A percentile compares a stretch with the other conserved stretches of the same genome.
Evolutionary conservation across 1,140 invertebrate genomes (phyloP).

Genomic region (Neoseiulus cucumeris): DNA sequence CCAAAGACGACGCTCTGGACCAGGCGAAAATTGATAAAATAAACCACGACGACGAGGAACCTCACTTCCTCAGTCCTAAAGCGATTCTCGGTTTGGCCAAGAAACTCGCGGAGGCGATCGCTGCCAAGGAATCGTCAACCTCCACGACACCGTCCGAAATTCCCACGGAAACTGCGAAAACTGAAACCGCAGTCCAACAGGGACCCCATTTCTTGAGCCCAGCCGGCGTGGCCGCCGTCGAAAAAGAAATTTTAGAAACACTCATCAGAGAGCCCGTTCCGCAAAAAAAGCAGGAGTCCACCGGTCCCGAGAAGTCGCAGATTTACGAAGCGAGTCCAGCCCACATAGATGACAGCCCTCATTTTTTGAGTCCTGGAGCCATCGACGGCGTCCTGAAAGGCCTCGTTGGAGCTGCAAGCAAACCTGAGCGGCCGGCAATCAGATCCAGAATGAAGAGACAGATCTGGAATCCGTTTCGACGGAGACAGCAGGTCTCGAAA

Average conservation of each 20-base stretch:
- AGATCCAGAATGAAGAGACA: neutral
- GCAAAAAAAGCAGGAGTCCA: neutral
- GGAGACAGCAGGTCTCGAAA: neutral
- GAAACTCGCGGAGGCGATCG: neutral
- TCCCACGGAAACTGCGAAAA: neutral
- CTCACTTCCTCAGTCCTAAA: constrained; percentile 1
- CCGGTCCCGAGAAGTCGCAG: neutral
- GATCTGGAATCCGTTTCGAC: constrained; percentile 2
- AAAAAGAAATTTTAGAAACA: neutral
- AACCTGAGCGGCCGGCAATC: neutral
- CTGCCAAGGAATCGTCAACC: neutral
- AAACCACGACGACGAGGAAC: neutral
- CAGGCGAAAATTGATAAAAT: neutral
- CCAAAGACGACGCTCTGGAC: neutral
- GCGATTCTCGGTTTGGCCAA: neutral
- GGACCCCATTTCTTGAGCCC: neutral
- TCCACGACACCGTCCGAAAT: neutral
- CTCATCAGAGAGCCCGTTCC: neutral
- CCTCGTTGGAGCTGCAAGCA: neutral
- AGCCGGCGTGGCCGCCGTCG: neutral
- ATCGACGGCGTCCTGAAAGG: neutral
- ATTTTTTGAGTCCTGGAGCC: neutral
- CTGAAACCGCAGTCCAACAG: neutral
- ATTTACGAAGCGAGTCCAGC: neutral
- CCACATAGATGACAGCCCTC: neutral